Percentiles rank a stretch among this genome's conserved stretches.
phyloP scores from a whole-genome alignment of 2,888 invertebrate species.

The Dimorphilus gyrociliatus region DNA sequence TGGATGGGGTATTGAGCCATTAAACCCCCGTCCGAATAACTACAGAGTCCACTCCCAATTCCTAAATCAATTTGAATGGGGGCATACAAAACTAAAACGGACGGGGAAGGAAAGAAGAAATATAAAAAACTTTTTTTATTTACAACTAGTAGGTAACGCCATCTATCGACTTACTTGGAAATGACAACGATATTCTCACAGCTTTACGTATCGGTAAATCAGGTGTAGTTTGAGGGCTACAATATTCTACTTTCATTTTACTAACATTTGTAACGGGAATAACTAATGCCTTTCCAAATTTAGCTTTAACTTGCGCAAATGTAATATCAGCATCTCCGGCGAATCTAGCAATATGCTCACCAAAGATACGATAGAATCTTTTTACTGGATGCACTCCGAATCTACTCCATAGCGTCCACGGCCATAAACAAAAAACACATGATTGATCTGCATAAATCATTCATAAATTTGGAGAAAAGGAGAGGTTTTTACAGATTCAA shows the following conservation, averaged over 20 bases:
- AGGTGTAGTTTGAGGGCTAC: slow-evolving; percentile 9
- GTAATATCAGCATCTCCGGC: slow-evolving; percentile 12
- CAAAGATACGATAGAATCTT: slow-evolving; percentile 11
- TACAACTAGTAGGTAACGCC: too few species aligned
- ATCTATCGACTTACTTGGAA: too few species aligned
- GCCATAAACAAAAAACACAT: slow-evolving; percentile 8
- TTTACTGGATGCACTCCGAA: slow-evolving; percentile 12
- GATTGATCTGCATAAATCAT: slow-evolving; percentile 7
- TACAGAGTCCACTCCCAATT: slow-evolving; percentile 7
- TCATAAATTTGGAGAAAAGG: not conserved
- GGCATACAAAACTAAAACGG: slow-evolving; percentile 10
- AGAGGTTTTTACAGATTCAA: not conserved
- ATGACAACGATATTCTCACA: slow-evolving; percentile 14
- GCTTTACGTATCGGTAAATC: slow-evolving; percentile 12
- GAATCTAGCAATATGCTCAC: slow-evolving; percentile 9
- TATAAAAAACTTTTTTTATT: too few species aligned
- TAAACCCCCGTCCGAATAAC: slow-evolving; percentile 13
- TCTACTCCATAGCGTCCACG: slow-evolving; percentile 8
- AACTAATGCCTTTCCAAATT: slow-evolving; percentile 11
- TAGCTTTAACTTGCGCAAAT: slow-evolving; percentile 10
- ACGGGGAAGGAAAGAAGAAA: too few species aligned
- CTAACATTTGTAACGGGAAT: slow-evolving; percentile 13
- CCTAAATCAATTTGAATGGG: slow-evolving; percentile 9
- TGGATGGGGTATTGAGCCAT: slow-evolving; percentile 14
- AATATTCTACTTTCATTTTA: slow-evolving; percentile 13